Conservation (phyloP, 2,888 invertebrate genomes). For the Arctia plantaginis region DNA sequence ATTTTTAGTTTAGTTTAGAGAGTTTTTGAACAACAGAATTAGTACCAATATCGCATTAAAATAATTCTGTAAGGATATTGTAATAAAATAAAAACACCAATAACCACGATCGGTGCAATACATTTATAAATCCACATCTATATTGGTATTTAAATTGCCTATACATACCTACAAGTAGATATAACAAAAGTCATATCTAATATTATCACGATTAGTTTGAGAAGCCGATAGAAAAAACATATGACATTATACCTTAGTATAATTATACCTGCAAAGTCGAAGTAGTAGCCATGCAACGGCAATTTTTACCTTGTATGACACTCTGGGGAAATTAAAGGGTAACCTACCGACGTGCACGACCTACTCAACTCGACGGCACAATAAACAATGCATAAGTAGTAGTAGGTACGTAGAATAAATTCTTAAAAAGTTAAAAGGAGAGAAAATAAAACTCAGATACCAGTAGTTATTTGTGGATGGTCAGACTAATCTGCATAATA, state of each 20-base stretch:
- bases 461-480: neutral
- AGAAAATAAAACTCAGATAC: neutral
- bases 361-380: neutral
- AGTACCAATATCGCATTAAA: too few relatives aligned
- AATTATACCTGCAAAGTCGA: neutral
- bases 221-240: neutral
- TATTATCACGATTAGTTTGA: neutral
- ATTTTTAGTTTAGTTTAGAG: too few relatives aligned
- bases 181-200: neutral
- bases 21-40: too few relatives aligned
- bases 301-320: slow-evolving; percentile 11
- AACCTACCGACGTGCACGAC: neutral
- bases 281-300: slow-evolving; percentile 5
- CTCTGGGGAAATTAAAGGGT: slow-evolving; percentile 19
- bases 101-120: too few relatives aligned
- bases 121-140: too few relatives aligned
- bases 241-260: neutral
- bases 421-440: neutral
- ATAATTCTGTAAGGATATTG: too few relatives aligned
- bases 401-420: neutral
- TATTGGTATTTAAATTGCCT: too few relatives aligned
- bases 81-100: too few relatives aligned
- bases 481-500: neutral
- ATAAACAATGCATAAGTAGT: slow-evolving; percentile 7
- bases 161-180: too few relatives aligned